Base-by-base conservation (phyloP, 2,113 vertebrate genomes). In the Pelobates fuscus region DNA sequence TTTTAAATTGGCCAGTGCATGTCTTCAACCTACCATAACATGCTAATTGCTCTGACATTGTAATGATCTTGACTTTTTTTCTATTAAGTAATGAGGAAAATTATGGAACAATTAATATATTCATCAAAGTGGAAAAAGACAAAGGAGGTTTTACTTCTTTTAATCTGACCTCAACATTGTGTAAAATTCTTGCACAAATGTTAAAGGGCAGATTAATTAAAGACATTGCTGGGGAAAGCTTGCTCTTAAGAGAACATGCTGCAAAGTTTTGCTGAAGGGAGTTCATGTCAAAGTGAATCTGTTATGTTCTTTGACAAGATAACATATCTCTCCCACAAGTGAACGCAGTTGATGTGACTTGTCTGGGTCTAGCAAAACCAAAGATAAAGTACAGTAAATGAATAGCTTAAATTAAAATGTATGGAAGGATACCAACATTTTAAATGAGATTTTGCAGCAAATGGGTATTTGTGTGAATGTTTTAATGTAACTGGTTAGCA, bases 171-270 rank as follows among this genome's bases (percentile, higher is more conserved):
- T 75, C 72, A 46, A 46, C 52, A 59, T 26, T 29, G 57, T 61
- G 41, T 68, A 52, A 76, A 61, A 68, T 68, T 63, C 55, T 68
- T 76, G 64, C 67, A 60, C 26, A 17, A 25, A 67, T 68, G 64
- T 49, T 75, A 76, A 76, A 76, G 65, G 64, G 65, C 64, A 67
- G 65, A 76, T 76, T 68, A 76, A 76, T 76, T 76, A 76, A 76
- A 64, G 73, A 67, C 65, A 76, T 15, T 67, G 20, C 46, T 65
- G 18, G 54, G 5, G 58, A 30, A 67, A 62, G n/a, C 30, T 68
- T 49, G 63, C 73, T 68, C 55, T 67, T 75, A 46, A 44, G 52
- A 75, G 44, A 54, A 67, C 63, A 60, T 20, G 25, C 55, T 61
- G 41, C 41, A 68, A 74, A 76, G 64, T 76, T 76, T 76, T 61